These are phyloP conservation scores for Salarias fasciatus DNA, from an alignment of 2,797 vertebrate species.

Conservation along the genomic window DNA sequence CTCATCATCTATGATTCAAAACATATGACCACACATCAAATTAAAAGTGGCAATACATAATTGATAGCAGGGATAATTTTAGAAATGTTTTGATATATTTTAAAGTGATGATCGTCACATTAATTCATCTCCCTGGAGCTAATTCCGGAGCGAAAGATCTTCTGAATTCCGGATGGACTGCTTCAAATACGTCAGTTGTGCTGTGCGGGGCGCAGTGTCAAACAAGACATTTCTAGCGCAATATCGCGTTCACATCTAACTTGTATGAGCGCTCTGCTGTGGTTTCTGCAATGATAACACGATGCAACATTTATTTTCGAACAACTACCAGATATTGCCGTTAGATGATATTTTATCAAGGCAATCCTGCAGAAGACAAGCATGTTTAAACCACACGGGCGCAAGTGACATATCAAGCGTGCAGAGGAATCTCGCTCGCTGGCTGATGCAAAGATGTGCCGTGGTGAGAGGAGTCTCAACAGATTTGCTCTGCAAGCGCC, in stretches of 20 bases:
- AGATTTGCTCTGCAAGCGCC: conserved; percentile 31
- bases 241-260: conserved; percentile 8
- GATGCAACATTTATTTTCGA: neutral
- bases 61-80: conserved; percentile 56
- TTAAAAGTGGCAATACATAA: conserved; percentile 53
- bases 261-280: neutral
- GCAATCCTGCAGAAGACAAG: no score
- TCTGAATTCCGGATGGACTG: conserved; percentile 29
- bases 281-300: neutral
- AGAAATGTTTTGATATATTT: conserved; percentile 64
- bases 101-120: conserved; percentile 42
- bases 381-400: no score
- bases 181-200: conserved; percentile 26
- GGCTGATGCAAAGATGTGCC: neutral
- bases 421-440: conserved; percentile 17
- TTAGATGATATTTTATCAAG: no score
- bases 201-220: neutral
- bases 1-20: conserved; percentile 35
- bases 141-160: conserved; percentile 41
- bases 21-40: conserved; percentile 39
- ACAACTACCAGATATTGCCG: no score
- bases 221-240: neutral
- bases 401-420: neutral
- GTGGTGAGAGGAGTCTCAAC: conserved; percentile 17
- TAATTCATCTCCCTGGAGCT: conserved; percentile 46